phyloP scores from a whole-genome alignment of 2,797 vertebrate species.

The Enteromius argenteus region DNA sequence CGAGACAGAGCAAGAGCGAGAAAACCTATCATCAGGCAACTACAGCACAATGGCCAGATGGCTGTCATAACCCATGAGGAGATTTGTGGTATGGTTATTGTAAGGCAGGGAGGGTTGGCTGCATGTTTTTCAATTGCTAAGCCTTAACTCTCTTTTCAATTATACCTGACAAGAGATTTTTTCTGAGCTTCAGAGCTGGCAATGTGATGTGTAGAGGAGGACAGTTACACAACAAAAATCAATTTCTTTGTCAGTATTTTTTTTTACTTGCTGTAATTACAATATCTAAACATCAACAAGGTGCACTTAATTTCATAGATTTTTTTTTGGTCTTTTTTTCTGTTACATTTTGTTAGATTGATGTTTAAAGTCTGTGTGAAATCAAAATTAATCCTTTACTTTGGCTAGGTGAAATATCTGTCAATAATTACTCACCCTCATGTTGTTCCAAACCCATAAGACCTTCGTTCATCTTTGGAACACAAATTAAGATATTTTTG shows the following conservation, averaged over 20 bases:
- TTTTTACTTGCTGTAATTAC: background rate
- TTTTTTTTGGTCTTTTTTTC: background rate
- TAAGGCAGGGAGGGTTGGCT: slow-evolving; percentile 36
- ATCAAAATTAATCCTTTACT: background rate
- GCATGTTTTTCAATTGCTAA: slow-evolving; percentile 40
- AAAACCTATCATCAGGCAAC: slow-evolving; percentile 41
- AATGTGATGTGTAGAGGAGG: background rate
- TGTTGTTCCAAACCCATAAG: no score
- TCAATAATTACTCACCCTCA: no score
- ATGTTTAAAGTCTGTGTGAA: background rate
- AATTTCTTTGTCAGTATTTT: background rate
- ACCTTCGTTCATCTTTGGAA: no score
- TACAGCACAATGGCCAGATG: slow-evolving; percentile 36
- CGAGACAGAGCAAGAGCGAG: slow-evolving; percentile 1
- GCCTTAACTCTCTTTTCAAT: slow-evolving; percentile 44
- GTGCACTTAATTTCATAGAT: no score
- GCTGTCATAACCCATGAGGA: slow-evolving; percentile 46
- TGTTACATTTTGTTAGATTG: background rate
- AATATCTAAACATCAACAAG: background rate
- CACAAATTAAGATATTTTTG: no score
- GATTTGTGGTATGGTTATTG: slow-evolving; percentile 50
- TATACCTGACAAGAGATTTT: slow-evolving; percentile 49
- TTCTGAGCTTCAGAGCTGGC: slow-evolving; percentile 15
- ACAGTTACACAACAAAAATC: background rate
- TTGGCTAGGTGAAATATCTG: background rate